A percentile compares a stretch with the other conserved stretches of the same genome.
phyloP scores from a whole-genome alignment of 2,888 invertebrate genomes.

The Conus canariensis region DNA sequence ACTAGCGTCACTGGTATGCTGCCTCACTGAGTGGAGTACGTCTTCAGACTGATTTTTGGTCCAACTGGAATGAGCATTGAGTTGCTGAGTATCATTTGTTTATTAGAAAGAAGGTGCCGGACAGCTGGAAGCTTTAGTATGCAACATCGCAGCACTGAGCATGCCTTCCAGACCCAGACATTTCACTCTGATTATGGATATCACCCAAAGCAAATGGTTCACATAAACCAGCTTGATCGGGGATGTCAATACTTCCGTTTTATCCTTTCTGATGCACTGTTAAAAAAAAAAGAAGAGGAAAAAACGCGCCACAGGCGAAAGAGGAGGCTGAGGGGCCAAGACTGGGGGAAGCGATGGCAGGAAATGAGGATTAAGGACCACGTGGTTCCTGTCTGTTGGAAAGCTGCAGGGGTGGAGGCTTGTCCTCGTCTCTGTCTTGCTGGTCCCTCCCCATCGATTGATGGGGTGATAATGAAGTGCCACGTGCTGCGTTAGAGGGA shows the following conservation, averaged over 20 bases:
- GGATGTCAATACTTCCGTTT: not conserved
- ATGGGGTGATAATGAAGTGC: constrained; percentile 8
- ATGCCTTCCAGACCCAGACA: no score
- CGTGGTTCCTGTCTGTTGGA: not conserved
- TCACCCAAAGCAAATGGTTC: no score
- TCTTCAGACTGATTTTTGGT: no score
- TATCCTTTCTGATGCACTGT: not conserved
- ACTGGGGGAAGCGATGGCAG: no score
- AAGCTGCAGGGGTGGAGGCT: not conserved
- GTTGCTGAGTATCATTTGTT: no score
- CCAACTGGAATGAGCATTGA: no score
- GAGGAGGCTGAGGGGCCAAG: not conserved
- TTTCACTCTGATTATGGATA: no score
- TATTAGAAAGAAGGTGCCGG: no score
- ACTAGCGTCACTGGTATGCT: no score
- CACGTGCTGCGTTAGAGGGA: not conserved
- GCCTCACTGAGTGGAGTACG: no score
- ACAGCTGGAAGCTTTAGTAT: no score
- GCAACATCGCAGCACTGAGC: no score
- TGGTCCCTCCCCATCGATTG: not conserved
- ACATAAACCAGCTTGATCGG: not conserved
- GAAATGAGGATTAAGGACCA: not conserved
- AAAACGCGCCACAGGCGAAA: not conserved
- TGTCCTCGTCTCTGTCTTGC: not conserved
- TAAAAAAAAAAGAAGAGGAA: not conserved